Percentiles rank a stretch among this genome's conserved stretches.
phyloP scores from a whole-genome alignment of 2,113 vertebrate species.

The Cavia porcellus region DNA sequence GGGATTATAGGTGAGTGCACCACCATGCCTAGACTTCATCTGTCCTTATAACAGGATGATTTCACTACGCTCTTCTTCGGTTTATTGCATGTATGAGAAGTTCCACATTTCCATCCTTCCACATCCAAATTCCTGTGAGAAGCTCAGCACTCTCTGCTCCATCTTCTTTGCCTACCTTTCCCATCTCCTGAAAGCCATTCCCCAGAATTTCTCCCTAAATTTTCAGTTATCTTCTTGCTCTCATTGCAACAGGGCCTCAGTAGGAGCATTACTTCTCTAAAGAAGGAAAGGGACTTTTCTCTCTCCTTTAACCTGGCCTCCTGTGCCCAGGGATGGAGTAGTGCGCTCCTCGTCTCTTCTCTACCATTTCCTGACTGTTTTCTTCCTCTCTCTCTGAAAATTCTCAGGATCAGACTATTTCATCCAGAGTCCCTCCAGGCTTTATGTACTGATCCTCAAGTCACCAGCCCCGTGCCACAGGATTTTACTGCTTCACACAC shows the following conservation, averaged over 20 bases:
- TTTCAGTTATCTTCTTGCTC: not conserved
- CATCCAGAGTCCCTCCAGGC: not conserved
- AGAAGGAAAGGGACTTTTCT: not conserved
- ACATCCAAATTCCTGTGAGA: not conserved
- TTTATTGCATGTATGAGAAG: not conserved
- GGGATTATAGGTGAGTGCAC: not conserved
- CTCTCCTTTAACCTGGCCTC: not conserved
- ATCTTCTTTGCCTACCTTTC: not conserved
- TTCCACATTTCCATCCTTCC: not conserved
- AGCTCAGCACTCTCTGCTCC: not conserved
- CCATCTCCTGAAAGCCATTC: not conserved
- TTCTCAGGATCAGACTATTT: not conserved
- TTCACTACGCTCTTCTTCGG: not conserved
- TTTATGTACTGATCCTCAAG: not conserved
- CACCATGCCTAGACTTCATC: not conserved
- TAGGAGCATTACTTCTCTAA: not conserved
- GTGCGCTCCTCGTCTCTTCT: not conserved
- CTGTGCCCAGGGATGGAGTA: too few relatives aligned
- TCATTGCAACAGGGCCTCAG: not conserved
- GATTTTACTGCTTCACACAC: not conserved
- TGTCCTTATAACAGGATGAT: not conserved
- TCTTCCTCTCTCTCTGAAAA: not conserved
- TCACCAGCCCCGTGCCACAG: not conserved
- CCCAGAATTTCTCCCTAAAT: not conserved
- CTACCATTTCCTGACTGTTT: not conserved